Conservation (phyloP, 2,797 vertebrate genomes). For the Buphagus erythrorhynchus region DNA sequence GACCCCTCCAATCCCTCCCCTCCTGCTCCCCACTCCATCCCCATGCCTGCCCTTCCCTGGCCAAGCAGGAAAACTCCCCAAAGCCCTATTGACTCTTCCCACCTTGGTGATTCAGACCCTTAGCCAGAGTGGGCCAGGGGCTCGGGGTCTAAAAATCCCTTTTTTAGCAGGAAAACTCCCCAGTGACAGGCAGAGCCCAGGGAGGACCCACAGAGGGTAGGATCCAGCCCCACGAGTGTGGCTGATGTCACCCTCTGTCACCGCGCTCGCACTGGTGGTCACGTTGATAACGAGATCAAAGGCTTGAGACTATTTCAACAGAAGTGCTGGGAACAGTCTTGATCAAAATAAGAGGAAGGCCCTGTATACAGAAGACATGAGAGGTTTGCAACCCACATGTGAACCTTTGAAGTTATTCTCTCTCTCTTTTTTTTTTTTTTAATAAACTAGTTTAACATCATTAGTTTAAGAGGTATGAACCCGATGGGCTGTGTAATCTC, state of each 20-base stretch:
- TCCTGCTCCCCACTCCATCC: not conserved
- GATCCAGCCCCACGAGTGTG: not conserved
- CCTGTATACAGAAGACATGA: conserved; percentile 66
- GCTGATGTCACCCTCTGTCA: conserved; percentile 29
- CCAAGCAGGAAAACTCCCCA: not conserved
- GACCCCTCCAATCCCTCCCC: not conserved
- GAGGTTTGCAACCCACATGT: conserved; percentile 67
- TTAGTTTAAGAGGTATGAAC: conserved; percentile 54
- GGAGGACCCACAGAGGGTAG: not conserved
- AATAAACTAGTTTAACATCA: conserved; percentile 52
- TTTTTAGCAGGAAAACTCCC: not conserved
- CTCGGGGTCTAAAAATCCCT: rapidly evolving
- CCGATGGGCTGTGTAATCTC: not conserved
- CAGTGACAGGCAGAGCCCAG: not conserved
- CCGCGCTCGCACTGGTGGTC: conserved; percentile 39
- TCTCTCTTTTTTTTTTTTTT: not conserved
- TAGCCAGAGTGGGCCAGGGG: rapidly evolving
- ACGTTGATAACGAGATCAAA: conserved; percentile 71
- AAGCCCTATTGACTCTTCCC: rapidly evolving
- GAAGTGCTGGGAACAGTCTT: conserved; percentile 66
- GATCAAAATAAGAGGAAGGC: conserved; percentile 74
- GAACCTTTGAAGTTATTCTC: conserved; percentile 68
- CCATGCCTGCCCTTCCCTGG: not conserved
- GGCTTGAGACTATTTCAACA: conserved; percentile 44
- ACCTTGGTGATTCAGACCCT: rapidly evolving